phyloP scores from a whole-genome alignment of 2,797 vertebrate species.

The Yasuhikotakia modesta region DNA sequence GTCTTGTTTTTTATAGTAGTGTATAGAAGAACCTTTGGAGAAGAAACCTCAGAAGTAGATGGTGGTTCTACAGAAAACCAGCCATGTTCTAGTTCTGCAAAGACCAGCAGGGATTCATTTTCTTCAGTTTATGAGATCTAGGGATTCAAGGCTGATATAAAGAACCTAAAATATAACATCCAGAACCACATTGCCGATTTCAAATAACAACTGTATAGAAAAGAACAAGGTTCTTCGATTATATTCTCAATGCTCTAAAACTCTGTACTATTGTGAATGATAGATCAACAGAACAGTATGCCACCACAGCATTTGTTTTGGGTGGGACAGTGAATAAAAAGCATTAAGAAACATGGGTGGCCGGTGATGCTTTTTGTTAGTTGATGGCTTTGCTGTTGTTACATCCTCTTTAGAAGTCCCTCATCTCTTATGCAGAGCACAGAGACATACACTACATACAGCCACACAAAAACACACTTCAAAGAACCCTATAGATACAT shows the following conservation, averaged over 20 bases:
- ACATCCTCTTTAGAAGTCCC: conserved; percentile 38
- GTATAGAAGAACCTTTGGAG: too few relatives aligned
- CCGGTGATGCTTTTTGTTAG: conserved; percentile 42
- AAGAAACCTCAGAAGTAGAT: too few relatives aligned
- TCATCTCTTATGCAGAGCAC: conserved; percentile 7
- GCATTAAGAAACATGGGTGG: conserved; percentile 5
- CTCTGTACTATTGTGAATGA: neutral
- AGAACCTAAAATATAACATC: neutral
- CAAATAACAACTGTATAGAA: neutral
- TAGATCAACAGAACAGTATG: neutral
- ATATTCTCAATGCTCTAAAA: too few relatives aligned
- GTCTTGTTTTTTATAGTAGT: neutral
- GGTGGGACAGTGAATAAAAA: conserved; percentile 14
- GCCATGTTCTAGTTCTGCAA: neutral
- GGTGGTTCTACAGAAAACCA: neutral
- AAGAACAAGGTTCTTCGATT: too few relatives aligned
- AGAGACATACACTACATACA: neutral
- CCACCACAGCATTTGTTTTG: neutral
- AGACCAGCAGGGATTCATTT: neutral
- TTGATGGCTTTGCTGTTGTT: conserved; percentile 17
- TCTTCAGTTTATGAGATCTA: neutral
- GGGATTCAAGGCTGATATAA: neutral
- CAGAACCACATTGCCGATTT: neutral
- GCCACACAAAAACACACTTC: conserved; percentile 6
- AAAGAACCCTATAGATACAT: conserved; percentile 29